Evolutionary conservation across 23 tunicate genomes (phyloP), one percentile per base, ranked within the genome.

Genomic region (Phallusia fumigata): DNA sequence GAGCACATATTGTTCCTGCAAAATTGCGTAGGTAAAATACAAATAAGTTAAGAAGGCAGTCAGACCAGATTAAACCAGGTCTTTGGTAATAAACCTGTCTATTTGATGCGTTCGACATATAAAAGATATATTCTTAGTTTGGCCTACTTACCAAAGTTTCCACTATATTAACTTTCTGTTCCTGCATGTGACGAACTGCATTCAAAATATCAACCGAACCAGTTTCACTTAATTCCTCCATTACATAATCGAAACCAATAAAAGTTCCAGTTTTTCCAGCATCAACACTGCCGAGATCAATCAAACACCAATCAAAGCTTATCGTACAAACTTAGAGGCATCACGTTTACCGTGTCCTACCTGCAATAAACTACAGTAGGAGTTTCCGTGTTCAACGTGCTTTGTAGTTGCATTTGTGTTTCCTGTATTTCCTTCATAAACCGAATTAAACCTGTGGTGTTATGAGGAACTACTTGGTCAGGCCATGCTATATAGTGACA

Each of bases 231-330:
- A 84, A 35, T 78, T 90, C 73, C 13, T 81, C 79, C 65, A 85
- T 45, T 30, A 90, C 69, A 69, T 32, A 49, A 45, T 90, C 89
- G 50, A 80, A 81, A 16, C 82, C 89, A 32, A 90, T 85, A 69
- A 65, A 90, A 0, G 89, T 76, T 32, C 89, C 95, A 47, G 90
- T 90, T 33, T 86, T 53, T 26, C 95, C 89, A 30, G 86, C 95
- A 44, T 89, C 95, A 77, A 86, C 89, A 77, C 95, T 90, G 69
- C 11, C 69, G 13, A 58, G 10, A 10, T 40, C 10, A 3, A 40
- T n/a, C n/a, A n/a, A n/a, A n/a, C n/a, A 40, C 47, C 5, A 40
- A 3, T 40, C 47, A 40, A 40, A 40, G 47, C 10, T 40, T 40
- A 40, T 58, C 26, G 69, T 24, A 6, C 69, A 58, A 58, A 22